Conservation (phyloP, 2,888 invertebrate genomes). For the Plebejus argus region DNA sequence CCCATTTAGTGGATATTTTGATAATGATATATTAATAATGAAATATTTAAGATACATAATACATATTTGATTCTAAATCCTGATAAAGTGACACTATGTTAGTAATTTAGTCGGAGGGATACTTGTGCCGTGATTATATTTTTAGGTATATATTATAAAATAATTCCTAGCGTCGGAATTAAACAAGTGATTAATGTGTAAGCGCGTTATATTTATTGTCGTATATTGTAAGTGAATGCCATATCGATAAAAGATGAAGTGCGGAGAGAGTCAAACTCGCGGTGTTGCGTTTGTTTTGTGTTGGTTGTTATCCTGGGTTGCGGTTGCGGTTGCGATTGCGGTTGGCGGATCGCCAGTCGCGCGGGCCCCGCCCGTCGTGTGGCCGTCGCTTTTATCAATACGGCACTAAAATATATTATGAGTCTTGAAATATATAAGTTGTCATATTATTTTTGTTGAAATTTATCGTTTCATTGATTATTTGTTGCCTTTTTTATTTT, state of each 20-base stretch:
- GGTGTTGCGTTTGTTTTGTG: constrained; percentile 70
- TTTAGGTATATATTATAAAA: constrained; percentile 81
- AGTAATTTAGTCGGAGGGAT: constrained; percentile 82
- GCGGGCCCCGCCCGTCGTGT: constrained; percentile 51
- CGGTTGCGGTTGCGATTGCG: constrained; percentile 42
- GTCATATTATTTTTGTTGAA: constrained; percentile 76
- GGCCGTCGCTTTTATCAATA: constrained; percentile 78
- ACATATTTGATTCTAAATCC: constrained; percentile 82
- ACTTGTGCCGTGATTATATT: constrained; percentile 82
- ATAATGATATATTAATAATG: constrained; percentile 82
- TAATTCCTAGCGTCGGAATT: constrained; percentile 82
- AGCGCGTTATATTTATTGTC: constrained; percentile 82
- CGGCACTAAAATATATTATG: constrained; percentile 63
- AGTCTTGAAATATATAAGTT: constrained; percentile 75
- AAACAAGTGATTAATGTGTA: constrained; percentile 81
- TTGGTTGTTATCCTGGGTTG: constrained; percentile 65
- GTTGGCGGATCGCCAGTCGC: neutral
- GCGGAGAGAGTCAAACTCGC: constrained; percentile 79
- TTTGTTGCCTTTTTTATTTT: constrained; percentile 78
- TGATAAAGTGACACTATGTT: constrained; percentile 81
- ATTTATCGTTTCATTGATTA: constrained; percentile 78
- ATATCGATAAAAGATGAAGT: constrained; percentile 81
- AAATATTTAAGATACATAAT: constrained; percentile 82
- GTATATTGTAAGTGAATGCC: constrained; percentile 80
- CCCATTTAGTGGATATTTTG: constrained; percentile 82